These are phyloP conservation scores for Campoplex nolae DNA, from an alignment of 2,888 invertebrate genomes.

Conservation along the genomic window DNA sequence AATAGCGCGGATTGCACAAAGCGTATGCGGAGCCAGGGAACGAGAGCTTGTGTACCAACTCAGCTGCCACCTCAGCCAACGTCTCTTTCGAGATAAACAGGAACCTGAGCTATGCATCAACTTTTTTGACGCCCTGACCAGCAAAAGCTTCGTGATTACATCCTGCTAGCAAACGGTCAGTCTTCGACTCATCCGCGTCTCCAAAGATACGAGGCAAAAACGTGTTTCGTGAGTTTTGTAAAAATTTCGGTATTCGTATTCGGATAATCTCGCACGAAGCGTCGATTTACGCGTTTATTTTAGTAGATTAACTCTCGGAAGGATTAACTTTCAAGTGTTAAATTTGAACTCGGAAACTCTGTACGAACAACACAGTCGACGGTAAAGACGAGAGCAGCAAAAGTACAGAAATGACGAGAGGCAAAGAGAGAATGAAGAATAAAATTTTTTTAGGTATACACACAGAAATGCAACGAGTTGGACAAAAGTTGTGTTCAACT, in stretches of 20 bases:
- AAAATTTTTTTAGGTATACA: neutral
- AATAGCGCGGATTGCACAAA: constrained; percentile 24
- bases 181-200: neutral
- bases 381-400: neutral
- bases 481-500: constrained; percentile 1
- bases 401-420: neutral
- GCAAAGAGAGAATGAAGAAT: neutral
- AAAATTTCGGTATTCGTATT: neutral
- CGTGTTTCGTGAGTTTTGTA: too few relatives aligned
- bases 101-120: neutral
- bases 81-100: neutral
- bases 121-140: neutral
- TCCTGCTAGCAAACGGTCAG: neutral
- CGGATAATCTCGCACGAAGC: neutral
- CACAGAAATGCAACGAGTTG: constrained; percentile 2
- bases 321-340: neutral
- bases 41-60: constrained; percentile 26
- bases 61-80: constrained; percentile 24
- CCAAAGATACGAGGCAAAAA: too few relatives aligned
- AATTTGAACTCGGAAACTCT: neutral
- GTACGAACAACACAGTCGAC: neutral
- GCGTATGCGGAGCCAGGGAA: constrained; percentile 51
- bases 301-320: neutral
- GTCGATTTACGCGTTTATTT: neutral
- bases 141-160: neutral